phyloP scores from a whole-genome alignment of 35 echinoderm and acorn worm species.

The Apostichopus californicus region DNA sequence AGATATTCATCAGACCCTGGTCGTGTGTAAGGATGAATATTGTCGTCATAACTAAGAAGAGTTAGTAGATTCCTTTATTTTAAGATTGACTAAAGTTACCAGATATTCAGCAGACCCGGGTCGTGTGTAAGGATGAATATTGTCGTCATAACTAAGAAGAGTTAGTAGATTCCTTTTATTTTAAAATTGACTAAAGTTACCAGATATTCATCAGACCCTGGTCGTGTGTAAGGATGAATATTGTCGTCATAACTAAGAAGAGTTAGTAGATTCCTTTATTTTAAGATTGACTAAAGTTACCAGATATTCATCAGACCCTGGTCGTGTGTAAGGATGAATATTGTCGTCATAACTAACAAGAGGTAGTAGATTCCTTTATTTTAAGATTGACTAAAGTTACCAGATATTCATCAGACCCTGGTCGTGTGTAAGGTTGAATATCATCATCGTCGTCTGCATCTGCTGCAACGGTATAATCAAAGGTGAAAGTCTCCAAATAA shows the following conservation, averaged over 20 bases:
- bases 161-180: too few species aligned
- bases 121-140: too few species aligned
- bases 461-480: neutral
- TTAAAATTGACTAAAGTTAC: neutral
- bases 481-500: neutral
- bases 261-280: too few species aligned
- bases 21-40: too few species aligned
- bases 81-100: too few species aligned
- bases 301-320: neutral
- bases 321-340: neutral
- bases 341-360: neutral
- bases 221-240: neutral
- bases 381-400: neutral
- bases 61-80: too few species aligned
- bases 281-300: too few species aligned
- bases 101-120: too few species aligned
- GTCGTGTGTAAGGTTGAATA: neutral
- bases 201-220: neutral
- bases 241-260: neutral
- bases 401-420: neutral
- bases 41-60: too few species aligned
- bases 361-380: too few species aligned
- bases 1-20: too few species aligned
- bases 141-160: too few species aligned
- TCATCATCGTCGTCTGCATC: slow-evolving; percentile 4